These are phyloP conservation scores for Crypturellus undulatus DNA, from an alignment of 2,113 vertebrate species.

Conservation along the genomic window DNA sequence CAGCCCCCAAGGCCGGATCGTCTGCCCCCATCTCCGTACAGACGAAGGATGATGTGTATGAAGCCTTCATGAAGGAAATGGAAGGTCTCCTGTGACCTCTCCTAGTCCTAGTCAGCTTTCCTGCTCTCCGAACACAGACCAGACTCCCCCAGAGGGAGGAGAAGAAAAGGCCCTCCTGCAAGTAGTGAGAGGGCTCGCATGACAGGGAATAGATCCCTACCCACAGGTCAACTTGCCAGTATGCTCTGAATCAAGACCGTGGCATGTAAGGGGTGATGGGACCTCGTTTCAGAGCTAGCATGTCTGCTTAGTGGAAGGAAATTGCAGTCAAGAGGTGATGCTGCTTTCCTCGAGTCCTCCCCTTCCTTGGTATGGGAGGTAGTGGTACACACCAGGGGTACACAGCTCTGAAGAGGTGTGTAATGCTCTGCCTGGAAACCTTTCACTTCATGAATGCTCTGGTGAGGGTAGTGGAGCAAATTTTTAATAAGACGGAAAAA, in stretches of 20 bases:
- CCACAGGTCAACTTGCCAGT: constrained; percentile 30
- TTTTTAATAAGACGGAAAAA: constrained; percentile 21
- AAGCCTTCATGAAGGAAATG: constrained; percentile 99
- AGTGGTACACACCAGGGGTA: neutral
- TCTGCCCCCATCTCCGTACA: constrained; percentile 86
- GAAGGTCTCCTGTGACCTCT: constrained; percentile 89
- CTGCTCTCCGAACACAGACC: neutral
- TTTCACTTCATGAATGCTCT: constrained; percentile 21
- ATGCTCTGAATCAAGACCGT: neutral
- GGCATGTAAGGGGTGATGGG: neutral
- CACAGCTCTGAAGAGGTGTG: neutral
- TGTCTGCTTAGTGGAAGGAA: neutral
- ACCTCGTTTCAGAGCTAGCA: neutral
- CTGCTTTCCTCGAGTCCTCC: neutral
- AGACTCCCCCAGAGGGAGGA: neutral
- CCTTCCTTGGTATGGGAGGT: neutral
- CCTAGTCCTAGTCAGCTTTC: constrained; percentile 1
- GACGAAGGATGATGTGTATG: constrained; percentile 98
- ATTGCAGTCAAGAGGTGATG: neutral
- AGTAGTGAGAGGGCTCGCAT: neutral
- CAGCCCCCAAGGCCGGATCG: constrained; percentile 78
- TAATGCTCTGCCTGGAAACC: neutral
- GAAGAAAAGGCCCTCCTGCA: constrained; percentile 18
- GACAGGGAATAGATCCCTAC: constrained; percentile 22
- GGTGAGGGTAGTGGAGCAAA: constrained; percentile 29